Evolutionary conservation across 1,140 invertebrate species (phyloP), one percentile per base, ranked within the genome.

Genomic region (Aphidius gifuensis): DNA sequence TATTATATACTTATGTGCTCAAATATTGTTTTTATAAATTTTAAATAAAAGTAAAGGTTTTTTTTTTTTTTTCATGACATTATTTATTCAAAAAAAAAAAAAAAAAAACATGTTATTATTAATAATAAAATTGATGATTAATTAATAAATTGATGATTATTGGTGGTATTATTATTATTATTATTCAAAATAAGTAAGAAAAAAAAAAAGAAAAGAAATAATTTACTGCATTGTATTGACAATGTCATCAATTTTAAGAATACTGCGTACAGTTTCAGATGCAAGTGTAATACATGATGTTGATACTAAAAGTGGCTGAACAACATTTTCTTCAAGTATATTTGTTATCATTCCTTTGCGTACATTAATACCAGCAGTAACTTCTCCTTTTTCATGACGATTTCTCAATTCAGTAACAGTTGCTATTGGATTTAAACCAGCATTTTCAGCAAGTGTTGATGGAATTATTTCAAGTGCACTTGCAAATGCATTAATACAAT

Each of bases 211-310:
- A 55, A 61, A 56, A 61, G 38, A 21, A 9, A 51, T 40, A 23
- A 47, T 61, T 74, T 77, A 80, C 56, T 79, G 73, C 43, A 68
- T 75, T 0, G 78, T 76, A 81, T 88, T 90, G 71, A 93, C 88
- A 81, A 99, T 98, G 83, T 99, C 98, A 82, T 99, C 98, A 73
- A 99, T 99, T 83, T 99, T 99, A 62, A 99, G 85, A 82, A 99
- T 98, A 67, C 93, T 94, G 60, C 96, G 87, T 58, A 99, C 95
- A 58, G 96, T 98, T 85, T 99, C 98, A 0, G 97, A 91, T 65
- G 98, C 92, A 63, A 99, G 86, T 60, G 89, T 95, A 61, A 99
- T 91, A 32, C 96, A 94, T 71, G 93, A 97, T 6, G 89, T 90
- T 23, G 94, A 94, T 16, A 99, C 97, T 68, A 99, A 85, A 64